A percentile compares a stretch with the other conserved stretches of the same genome.
phyloP scores from a whole-genome alignment of 2,113 vertebrate species.

The Phoenicopterus ruber region DNA sequence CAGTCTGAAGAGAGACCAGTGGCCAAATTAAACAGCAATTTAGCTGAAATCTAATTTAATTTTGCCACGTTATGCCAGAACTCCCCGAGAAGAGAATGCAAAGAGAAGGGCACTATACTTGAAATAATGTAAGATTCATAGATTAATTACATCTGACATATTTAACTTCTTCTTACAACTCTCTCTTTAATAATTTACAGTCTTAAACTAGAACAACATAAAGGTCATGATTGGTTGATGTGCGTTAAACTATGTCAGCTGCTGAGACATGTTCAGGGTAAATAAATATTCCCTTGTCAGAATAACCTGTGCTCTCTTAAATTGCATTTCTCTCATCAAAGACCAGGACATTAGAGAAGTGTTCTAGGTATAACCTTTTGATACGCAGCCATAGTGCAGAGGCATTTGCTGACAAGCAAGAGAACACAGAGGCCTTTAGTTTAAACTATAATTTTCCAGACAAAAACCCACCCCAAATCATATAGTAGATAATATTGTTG shows the following conservation, averaged over 20 bases:
- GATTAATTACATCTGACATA: background rate
- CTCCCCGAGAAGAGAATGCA: background rate
- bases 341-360: background rate
- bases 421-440: background rate
- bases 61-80: background rate
- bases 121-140: background rate
- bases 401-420: background rate
- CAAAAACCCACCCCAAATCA: background rate
- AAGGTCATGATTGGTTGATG: background rate
- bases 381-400: background rate
- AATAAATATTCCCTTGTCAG: background rate
- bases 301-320: background rate
- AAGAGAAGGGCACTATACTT: background rate
- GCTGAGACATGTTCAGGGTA: background rate
- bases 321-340: background rate
- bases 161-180: background rate
- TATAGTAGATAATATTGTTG: background rate
- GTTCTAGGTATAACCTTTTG: background rate
- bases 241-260: background rate
- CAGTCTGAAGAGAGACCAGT: background rate
- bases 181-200: background rate
- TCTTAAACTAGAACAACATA: background rate
- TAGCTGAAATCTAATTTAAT: background rate
- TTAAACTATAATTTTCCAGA: background rate
- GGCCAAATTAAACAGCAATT: background rate